These are phyloP conservation scores for Pitta sordida DNA, from an alignment of 2,113 vertebrate genomes.

Conservation along the genomic window DNA sequence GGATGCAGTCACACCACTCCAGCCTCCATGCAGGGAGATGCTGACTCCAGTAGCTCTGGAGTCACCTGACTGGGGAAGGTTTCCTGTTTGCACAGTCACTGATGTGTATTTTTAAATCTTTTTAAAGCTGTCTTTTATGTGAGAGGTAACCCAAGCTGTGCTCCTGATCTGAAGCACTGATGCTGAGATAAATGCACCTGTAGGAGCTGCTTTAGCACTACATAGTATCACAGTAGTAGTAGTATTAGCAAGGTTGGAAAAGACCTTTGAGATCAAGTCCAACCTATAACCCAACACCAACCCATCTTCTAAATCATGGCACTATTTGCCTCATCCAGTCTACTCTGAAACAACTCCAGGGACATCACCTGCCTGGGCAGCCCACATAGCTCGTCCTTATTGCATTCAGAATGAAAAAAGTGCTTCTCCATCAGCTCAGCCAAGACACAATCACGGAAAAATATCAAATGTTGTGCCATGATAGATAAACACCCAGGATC, in stretches of 20 bases:
- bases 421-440: not conserved
- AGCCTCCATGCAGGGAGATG: not conserved
- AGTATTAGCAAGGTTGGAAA: no score
- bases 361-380: no score
- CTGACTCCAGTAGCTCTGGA: not conserved
- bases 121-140: not conserved
- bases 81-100: not conserved
- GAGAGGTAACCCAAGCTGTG: not conserved
- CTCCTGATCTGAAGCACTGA: not conserved
- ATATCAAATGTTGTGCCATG: not conserved
- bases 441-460: not conserved
- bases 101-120: not conserved
- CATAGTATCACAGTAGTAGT: no score
- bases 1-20: no score
- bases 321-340: no score
- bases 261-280: no score
- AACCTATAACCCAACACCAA: no score
- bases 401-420: not conserved
- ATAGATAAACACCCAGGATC: not conserved
- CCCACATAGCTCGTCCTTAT: not conserved
- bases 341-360: no score
- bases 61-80: not conserved
- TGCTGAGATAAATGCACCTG: not conserved
- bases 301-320: no score
- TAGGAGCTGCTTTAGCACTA: not conserved